Evolutionary conservation across 2,113 vertebrate genomes (phyloP).

Genomic region (Cyrtonyx montezumae): DNA sequence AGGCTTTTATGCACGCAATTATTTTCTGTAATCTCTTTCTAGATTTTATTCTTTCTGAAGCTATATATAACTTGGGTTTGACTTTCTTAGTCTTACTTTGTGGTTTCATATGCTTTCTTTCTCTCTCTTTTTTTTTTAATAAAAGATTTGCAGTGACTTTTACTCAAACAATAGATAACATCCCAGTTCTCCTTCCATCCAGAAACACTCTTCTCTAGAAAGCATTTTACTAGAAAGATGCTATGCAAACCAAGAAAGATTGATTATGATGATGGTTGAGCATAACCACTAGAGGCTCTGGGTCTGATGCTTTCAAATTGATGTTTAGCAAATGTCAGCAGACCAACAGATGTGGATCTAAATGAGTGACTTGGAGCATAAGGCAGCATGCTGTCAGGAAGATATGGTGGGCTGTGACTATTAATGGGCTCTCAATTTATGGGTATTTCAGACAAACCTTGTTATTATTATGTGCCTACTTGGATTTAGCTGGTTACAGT

Average conservation of each 20-base stretch:
- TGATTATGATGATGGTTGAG: background rate
- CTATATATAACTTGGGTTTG: background rate
- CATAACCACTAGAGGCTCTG: slow-evolving; percentile 6
- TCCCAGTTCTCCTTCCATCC: background rate
- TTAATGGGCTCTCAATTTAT: background rate
- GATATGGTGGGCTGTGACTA: background rate
- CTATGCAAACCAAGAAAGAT: background rate
- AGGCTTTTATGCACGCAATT: background rate
- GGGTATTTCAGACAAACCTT: background rate
- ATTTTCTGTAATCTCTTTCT: background rate
- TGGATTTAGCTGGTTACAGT: background rate
- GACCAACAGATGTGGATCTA: slow-evolving; percentile 16
- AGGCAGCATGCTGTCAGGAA: slow-evolving; percentile 17
- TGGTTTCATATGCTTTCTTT: background rate
- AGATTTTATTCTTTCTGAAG: background rate
- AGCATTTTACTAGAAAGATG: background rate
- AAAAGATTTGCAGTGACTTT: background rate
- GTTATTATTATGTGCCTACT: background rate
- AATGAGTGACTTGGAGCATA: slow-evolving; percentile 29
- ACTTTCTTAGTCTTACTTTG: background rate
- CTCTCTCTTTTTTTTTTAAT: background rate
- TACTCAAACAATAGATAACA: background rate
- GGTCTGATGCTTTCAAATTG: slow-evolving; percentile 28
- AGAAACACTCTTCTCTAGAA: background rate
- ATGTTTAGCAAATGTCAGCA: slow-evolving; percentile 9